Conservation (phyloP, 2,888 invertebrate species). For the Idaea dimidiata region DNA sequence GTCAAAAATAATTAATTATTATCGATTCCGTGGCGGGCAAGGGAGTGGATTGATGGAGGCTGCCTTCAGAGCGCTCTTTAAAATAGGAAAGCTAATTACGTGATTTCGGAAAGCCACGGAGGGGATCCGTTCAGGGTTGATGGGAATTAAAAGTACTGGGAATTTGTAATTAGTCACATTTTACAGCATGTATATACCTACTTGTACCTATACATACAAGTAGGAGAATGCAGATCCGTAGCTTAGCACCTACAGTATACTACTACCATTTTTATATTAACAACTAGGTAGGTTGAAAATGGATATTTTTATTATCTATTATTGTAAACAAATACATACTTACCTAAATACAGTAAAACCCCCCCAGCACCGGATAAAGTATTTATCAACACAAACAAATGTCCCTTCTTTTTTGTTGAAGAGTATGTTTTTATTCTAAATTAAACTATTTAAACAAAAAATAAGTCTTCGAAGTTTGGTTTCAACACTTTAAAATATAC, state of each 20-base stretch:
- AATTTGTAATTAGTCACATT: conserved; percentile 4
- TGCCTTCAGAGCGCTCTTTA: conserved; percentile 64
- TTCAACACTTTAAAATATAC: too few relatives aligned
- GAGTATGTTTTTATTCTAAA: too few relatives aligned
- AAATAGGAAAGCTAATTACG: conserved; percentile 77
- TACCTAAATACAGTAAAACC: too few relatives aligned
- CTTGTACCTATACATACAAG: conserved; percentile 28
- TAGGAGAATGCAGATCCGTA: conserved; percentile 10
- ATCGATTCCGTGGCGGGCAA: conserved; percentile 78
- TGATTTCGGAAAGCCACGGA: conserved; percentile 48
- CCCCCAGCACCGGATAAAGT: too few relatives aligned
- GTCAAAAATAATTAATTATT: conserved; percentile 88
- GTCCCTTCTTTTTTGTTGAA: too few relatives aligned
- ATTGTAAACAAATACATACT: too few relatives aligned
- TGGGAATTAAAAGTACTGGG: conserved; percentile 26
- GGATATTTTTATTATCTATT: too few relatives aligned
- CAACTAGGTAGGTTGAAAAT: too few relatives aligned
- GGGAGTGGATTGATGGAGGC: conserved; percentile 71
- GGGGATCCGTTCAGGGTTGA: conserved; percentile 55
- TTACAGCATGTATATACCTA: background rate
- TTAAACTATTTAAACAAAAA: too few relatives aligned
- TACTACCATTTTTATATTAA: background rate
- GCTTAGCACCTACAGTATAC: background rate
- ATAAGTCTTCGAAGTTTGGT: too few relatives aligned
- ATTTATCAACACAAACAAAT: too few relatives aligned